Base-by-base conservation (phyloP, 2,797 vertebrate species). In the Spea hammondii region DNA sequence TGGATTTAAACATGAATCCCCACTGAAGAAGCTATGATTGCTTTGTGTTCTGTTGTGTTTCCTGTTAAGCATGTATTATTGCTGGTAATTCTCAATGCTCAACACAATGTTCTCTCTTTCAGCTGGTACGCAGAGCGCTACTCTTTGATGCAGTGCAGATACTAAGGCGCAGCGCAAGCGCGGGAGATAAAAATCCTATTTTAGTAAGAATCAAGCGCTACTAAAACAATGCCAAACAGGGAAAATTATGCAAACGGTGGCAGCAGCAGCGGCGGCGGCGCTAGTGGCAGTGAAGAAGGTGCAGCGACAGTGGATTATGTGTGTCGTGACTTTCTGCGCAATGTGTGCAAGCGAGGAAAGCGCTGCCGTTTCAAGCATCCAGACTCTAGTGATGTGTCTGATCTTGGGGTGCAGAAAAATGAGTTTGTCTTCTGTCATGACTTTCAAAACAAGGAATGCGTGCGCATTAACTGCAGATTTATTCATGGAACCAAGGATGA, bases 371-470 rank as follows among this genome's bases (percentile, higher is more conserved):
- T 97, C 69, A 94, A 93, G 1, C 97, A 99, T 88, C 97, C 96
- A 0, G 96, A 97, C 88, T 95, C 96, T 66, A 96, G 91, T 3
- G 96, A 99, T 80, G 97, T 99, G 4, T 94, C 95, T 8, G 97
- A 99, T 86, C 85, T 98, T 83, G 97, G 97, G 0, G 97, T 98
- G 70, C 95, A 97, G 85, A 99, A 98, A 90, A 99, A 98, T 0
- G 97, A 99, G 66, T 99, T 99, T 86, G 95, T 98, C 85, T 99
- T 99, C 88, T 99, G 97, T 87, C 97, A 99, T 10, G 97, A 99
- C 85, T 93, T 98, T 87, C 97, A 99, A 88, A 99, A 99, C 88
- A 98, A 97, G 84, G 96, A 99, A 84, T 99, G 97, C 9, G 92
- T 94, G 75, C 96, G 97, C 11, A 88, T 94, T 83, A 98, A 93